phyloP scores from a whole-genome alignment of 2,797 vertebrate genomes.

The Micropoecilia bifurca region DNA sequence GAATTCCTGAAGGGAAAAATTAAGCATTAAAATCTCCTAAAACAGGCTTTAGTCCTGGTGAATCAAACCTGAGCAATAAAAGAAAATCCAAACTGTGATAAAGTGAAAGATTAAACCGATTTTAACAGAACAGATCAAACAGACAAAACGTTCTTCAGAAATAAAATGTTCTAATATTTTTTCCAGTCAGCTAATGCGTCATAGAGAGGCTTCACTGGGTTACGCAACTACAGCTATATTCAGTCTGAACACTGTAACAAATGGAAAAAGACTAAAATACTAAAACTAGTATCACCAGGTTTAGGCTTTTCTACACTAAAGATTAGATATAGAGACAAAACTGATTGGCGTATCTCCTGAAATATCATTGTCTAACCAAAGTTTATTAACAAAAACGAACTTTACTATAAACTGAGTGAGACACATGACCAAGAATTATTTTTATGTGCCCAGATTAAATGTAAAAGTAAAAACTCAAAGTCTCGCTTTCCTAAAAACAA shows the following conservation, averaged over 20 bases:
- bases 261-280: not conserved
- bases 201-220: not conserved
- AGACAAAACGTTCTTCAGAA: not conserved
- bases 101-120: not conserved
- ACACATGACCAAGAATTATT: not conserved
- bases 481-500: not conserved
- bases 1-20: slow-evolving; percentile 85
- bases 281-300: not conserved
- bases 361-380: not conserved
- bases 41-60: slow-evolving; percentile 10
- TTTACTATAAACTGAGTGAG: not conserved
- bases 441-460: not conserved
- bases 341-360: not conserved
- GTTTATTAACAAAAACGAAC: not conserved
- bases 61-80: slow-evolving; percentile 36
- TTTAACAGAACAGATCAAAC: not conserved
- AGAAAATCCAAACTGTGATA: not conserved
- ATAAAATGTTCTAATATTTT: not conserved
- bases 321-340: not conserved
- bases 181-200: not conserved
- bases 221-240: not conserved
- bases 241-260: not conserved
- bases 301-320: not conserved
- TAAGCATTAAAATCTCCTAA: slow-evolving; percentile 28
- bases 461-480: not conserved